These are phyloP conservation scores for Crotalus helleri DNA, from an alignment of 2,113 vertebrate species.

Conservation along the genomic window DNA sequence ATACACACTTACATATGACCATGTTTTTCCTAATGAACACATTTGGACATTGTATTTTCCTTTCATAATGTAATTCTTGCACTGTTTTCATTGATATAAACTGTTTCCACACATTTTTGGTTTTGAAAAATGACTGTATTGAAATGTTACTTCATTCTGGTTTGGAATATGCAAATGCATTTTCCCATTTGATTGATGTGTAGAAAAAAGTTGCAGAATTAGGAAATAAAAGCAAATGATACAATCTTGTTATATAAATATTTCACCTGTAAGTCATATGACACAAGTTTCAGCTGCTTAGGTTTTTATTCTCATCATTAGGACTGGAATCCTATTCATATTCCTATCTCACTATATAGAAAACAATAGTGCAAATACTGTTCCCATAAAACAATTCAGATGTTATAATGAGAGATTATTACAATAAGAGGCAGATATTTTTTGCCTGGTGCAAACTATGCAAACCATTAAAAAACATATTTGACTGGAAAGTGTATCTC, in stretches of 20 bases:
- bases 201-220: slow-evolving; percentile 61
- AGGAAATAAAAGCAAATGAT: slow-evolving; percentile 62
- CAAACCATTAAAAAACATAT: neutral
- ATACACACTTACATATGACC: too few species aligned
- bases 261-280: slow-evolving; percentile 52
- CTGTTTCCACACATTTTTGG: neutral
- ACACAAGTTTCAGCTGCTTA: slow-evolving; percentile 27
- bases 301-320: slow-evolving; percentile 29
- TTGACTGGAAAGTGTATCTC: neutral
- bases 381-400: fast-evolving
- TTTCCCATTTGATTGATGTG: slow-evolving; percentile 50
- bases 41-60: too few species aligned
- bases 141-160: neutral
- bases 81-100: neutral
- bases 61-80: too few species aligned
- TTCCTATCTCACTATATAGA: neutral
- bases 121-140: neutral
- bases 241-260: slow-evolving; percentile 53
- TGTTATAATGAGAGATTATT: fast-evolving
- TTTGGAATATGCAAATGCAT: neutral
- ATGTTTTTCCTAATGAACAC: too few species aligned
- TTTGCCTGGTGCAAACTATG: neutral
- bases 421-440: neutral
- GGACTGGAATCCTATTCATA: slow-evolving; percentile 29
- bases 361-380: fast-evolving